Percentiles rank a stretch among this genome's conserved stretches.
Evolutionary conservation across 2,888 invertebrate genomes (phyloP).

Genomic region (Ditula angustiorana): DNA sequence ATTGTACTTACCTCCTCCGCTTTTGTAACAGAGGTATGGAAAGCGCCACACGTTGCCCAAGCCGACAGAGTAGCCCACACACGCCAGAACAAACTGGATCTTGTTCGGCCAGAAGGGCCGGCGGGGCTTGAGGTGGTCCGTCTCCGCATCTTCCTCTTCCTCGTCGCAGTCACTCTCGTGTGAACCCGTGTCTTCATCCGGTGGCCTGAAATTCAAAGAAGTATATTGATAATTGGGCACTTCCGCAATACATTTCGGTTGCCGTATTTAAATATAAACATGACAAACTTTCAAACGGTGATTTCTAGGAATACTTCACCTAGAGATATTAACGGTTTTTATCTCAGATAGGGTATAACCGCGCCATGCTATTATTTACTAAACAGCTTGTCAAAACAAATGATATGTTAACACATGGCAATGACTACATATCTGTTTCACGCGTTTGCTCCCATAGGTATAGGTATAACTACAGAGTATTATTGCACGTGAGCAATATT

Average conservation of each 20-base stretch:
- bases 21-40: conserved; percentile 96
- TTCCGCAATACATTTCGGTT: neutral
- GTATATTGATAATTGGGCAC: neutral
- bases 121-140: conserved; percentile 89
- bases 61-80: conserved; percentile 95
- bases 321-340: neutral
- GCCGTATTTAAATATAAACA: neutral
- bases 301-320: neutral
- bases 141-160: conserved; percentile 89
- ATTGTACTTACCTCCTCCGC: conserved; percentile 91
- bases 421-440: neutral
- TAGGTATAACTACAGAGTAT: no score
- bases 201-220: conserved; percentile 83
- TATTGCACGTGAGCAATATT: no score
- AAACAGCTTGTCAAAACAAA: conserved; percentile 1
- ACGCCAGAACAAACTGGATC: conserved; percentile 95
- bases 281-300: neutral
- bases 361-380: neutral
- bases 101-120: conserved; percentile 95
- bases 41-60: conserved; percentile 97
- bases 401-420: neutral
- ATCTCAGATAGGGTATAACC: conserved; percentile 2
- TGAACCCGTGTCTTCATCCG: conserved; percentile 90
- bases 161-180: conserved; percentile 91
- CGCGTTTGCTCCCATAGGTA: no score